These are phyloP conservation scores for Catharus minimus DNA, from an alignment of 2,113 vertebrate species.

Conservation along the genomic window DNA sequence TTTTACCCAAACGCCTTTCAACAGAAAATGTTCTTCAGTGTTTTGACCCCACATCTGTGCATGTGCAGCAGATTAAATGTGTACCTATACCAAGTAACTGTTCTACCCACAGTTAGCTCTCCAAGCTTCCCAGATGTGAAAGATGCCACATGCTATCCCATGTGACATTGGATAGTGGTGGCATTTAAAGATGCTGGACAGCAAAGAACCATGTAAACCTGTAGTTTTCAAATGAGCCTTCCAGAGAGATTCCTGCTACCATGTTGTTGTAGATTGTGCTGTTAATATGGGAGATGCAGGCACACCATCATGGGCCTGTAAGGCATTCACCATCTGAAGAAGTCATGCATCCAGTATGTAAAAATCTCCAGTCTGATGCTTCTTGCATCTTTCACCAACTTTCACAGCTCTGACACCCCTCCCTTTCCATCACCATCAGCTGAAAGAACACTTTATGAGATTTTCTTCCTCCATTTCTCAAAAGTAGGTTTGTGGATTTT, in stretches of 20 bases:
- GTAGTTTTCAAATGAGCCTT: neutral
- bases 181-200: neutral
- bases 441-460: neutral
- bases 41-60: neutral
- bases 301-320: neutral
- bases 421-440: neutral
- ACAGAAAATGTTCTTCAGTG: neutral
- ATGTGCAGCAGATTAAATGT: neutral
- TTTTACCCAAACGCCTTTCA: neutral
- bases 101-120: neutral
- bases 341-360: accelerated
- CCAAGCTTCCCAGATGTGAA: neutral
- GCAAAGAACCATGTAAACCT: neutral
- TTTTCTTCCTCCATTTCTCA: neutral
- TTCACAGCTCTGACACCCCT: neutral
- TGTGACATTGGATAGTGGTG: neutral
- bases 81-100: neutral
- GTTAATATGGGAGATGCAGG: neutral
- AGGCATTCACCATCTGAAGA: neutral
- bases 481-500: neutral
- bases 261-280: accelerated
- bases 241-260: neutral
- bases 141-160: neutral
- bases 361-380: neutral
- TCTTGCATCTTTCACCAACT: neutral